A percentile compares a stretch with the other conserved stretches of the same genome.
phyloP scores from a whole-genome alignment of 2,888 invertebrate genomes.

The Dolichomitus sp. region DNA sequence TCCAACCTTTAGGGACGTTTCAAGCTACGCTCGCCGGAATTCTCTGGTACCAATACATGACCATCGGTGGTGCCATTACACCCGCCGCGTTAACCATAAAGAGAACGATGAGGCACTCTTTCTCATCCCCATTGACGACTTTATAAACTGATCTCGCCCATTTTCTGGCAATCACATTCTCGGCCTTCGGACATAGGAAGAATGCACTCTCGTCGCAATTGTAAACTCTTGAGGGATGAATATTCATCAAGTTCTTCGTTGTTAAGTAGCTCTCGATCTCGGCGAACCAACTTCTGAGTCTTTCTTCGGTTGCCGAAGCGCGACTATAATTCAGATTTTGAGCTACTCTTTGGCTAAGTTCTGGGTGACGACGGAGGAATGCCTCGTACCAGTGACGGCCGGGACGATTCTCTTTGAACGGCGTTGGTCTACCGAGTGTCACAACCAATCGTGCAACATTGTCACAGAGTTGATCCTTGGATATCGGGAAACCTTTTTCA shows the following conservation, averaged over 20 bases:
- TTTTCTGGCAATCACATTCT: conserved; percentile 70
- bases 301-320: conserved; percentile 75
- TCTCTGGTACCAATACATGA: neutral
- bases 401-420: conserved; percentile 68
- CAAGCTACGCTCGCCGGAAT: neutral
- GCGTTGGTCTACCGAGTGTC: too few species aligned
- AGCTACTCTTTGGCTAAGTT: conserved; percentile 72
- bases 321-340: conserved; percentile 76
- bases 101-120: neutral
- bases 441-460: too few species aligned
- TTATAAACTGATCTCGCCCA: conserved; percentile 68
- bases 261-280: conserved; percentile 48
- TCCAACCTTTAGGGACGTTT: conserved; percentile 14
- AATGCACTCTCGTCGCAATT: conserved; percentile 72
- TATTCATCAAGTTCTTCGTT: conserved; percentile 8
- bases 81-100: neutral
- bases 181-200: conserved; percentile 73
- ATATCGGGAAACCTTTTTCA: too few species aligned
- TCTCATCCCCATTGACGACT: conserved; percentile 39
- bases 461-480: too few species aligned
- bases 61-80: neutral
- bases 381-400: conserved; percentile 76
- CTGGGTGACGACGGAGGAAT: conserved; percentile 77
- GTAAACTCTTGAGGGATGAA: conserved; percentile 26
- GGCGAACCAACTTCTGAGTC: conserved; percentile 77